Evolutionary conservation across 2,888 invertebrate species (phyloP).

Genomic region (Caenorhabditis wallacei): DNA sequence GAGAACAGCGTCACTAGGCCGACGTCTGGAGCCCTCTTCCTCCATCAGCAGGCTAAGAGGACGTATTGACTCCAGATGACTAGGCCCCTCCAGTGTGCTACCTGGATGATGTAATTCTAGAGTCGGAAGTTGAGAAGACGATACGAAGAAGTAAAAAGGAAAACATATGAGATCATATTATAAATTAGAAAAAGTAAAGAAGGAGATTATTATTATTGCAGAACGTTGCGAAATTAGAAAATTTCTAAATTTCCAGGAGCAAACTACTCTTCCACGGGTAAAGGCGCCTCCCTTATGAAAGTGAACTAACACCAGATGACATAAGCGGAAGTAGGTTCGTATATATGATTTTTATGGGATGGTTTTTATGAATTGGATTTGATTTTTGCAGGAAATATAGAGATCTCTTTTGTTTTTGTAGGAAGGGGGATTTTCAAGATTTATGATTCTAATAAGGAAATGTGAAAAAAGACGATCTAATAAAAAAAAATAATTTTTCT

Average conservation of each 20-base stretch:
- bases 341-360: slow-evolving; percentile 49
- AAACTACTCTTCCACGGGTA: neutral
- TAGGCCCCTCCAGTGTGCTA: slow-evolving; percentile 63
- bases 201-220: neutral
- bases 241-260: slow-evolving; percentile 7
- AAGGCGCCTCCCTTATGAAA: neutral
- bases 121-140: slow-evolving; percentile 14
- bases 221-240: slow-evolving; percentile 5
- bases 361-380: slow-evolving; percentile 33
- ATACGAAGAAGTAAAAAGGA: slow-evolving; percentile 8
- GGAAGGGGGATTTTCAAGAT: slow-evolving; percentile 7
- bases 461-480: neutral
- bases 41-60: slow-evolving; percentile 65
- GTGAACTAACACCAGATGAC: slow-evolving; percentile 19
- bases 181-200: neutral
- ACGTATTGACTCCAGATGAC: slow-evolving; percentile 59
- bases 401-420: slow-evolving; percentile 20
- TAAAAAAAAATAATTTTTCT: neutral
- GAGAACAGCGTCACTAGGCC: slow-evolving; percentile 74
- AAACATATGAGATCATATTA: slow-evolving; percentile 1
- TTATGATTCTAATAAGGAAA: slow-evolving; percentile 42
- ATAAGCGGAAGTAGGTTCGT: slow-evolving; percentile 20
- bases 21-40: slow-evolving; percentile 62
- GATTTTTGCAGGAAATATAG: slow-evolving; percentile 2
- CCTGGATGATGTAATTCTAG: slow-evolving; percentile 55